These are phyloP conservation scores for Torymus tubicola DNA, from an alignment of 2,888 invertebrate species.

Conservation along the genomic window DNA sequence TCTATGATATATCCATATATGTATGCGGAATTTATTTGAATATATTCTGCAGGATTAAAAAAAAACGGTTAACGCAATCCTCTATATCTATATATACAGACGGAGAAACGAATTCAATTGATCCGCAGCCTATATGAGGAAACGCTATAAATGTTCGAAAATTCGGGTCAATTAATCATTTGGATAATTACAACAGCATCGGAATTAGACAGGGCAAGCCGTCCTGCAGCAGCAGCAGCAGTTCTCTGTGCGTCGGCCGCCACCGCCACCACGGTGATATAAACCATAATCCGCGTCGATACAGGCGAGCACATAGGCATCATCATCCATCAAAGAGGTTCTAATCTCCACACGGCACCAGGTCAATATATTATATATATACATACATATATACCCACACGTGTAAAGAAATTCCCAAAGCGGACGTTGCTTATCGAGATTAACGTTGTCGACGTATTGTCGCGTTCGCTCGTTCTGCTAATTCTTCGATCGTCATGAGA, in stretches of 20 bases:
- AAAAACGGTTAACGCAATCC: too few relatives aligned
- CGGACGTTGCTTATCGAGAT: slow-evolving; percentile 6
- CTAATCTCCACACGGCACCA: slow-evolving; percentile 7
- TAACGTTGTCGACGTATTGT: background rate
- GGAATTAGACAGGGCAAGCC: slow-evolving; percentile 21
- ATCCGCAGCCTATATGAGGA: background rate
- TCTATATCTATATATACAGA: too few relatives aligned
- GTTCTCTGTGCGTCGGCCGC: background rate
- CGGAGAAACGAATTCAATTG: too few relatives aligned
- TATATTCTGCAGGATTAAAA: too few relatives aligned
- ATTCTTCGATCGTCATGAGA: too few relatives aligned
- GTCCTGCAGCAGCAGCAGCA: background rate
- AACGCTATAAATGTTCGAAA: background rate
- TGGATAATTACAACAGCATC: slow-evolving; percentile 19
- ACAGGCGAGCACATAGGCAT: background rate
- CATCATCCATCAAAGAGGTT: slow-evolving; percentile 41
- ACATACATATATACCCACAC: too few relatives aligned
- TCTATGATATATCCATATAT: background rate
- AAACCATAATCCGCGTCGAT: slow-evolving; percentile 43
- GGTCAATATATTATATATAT: slow-evolving; percentile 8
- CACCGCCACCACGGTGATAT: background rate
- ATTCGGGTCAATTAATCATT: slow-evolving; percentile 39
- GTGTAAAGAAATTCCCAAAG: slow-evolving; percentile 15
- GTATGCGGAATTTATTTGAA: too few relatives aligned
- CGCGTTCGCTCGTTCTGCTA: background rate